Evolutionary conservation across 2,888 invertebrate species (phyloP).

Genomic region (Eristalinus sepulchralis): DNA sequence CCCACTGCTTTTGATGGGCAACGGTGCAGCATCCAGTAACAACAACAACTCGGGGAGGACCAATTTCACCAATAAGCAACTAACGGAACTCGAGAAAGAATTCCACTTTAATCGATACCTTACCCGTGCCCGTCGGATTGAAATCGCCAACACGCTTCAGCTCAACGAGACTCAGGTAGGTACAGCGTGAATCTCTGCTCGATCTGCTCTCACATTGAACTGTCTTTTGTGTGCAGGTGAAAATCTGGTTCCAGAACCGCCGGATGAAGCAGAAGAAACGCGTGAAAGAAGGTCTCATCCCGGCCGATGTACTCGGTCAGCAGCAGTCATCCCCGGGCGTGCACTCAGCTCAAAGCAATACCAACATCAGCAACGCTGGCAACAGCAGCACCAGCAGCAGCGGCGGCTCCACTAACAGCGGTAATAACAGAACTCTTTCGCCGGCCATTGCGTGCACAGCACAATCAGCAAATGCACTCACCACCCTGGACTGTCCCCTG

Average conservation of each 20-base stretch:
- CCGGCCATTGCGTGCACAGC: slow-evolving; percentile 37
- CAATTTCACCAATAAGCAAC: slow-evolving; percentile 99
- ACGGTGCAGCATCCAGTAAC: slow-evolving; percentile 77
- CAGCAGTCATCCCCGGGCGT: slow-evolving; percentile 77
- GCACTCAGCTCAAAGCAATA: slow-evolving; percentile 74
- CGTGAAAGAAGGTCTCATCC: slow-evolving; percentile 94
- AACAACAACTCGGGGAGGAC: slow-evolving; percentile 95
- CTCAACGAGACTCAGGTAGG: slow-evolving; percentile 95
- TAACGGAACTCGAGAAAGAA: slow-evolving; percentile 99
- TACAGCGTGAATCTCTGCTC: neutral
- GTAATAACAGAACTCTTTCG: slow-evolving; percentile 61
- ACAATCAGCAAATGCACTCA: slow-evolving; percentile 48
- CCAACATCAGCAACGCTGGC: slow-evolving; percentile 71
- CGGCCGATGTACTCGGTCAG: slow-evolving; percentile 83
- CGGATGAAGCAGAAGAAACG: slow-evolving; percentile 99
- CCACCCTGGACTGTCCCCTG: slow-evolving; percentile 51
- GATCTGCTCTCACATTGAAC: neutral
- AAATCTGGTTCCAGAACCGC: slow-evolving; percentile 99
- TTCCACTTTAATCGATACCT: slow-evolving; percentile 99
- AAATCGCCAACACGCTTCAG: slow-evolving; percentile 97
- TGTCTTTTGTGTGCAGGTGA: slow-evolving; percentile 82
- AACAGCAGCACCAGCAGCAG: slow-evolving; percentile 58
- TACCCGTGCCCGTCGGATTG: slow-evolving; percentile 97
- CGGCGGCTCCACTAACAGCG: slow-evolving; percentile 73
- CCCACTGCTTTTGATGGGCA: slow-evolving; percentile 75